phyloP scores from a whole-genome alignment of 2,888 invertebrate genomes.

The Harpalus rubripes region DNA sequence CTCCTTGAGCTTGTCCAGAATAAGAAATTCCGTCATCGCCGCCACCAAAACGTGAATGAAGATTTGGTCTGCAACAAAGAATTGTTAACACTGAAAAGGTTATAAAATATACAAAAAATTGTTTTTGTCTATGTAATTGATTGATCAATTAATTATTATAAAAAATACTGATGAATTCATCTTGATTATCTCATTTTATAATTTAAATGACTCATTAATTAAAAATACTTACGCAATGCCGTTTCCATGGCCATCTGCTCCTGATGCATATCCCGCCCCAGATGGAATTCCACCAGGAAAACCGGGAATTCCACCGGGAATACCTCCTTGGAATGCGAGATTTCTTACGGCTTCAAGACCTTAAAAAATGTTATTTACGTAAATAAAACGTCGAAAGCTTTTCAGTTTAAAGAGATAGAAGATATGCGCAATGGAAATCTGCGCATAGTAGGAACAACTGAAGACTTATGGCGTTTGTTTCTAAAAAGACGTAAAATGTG shows the following conservation, averaged over 20 bases:
- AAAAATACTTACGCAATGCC: constrained; percentile 63
- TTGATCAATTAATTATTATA: not conserved
- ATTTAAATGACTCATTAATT: not conserved
- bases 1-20: constrained; percentile 76
- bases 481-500: too few relatives aligned
- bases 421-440: too few relatives aligned
- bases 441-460: too few relatives aligned
- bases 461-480: too few relatives aligned
- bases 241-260: constrained; percentile 65
- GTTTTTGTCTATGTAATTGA: too few relatives aligned
- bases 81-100: not conserved
- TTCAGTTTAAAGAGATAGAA: too few relatives aligned
- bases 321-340: constrained; percentile 13
- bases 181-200: not conserved
- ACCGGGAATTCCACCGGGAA: constrained; percentile 66
- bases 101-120: not conserved
- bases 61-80: constrained; percentile 72
- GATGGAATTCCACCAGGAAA: constrained; percentile 58
- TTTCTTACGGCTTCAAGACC: constrained; percentile 50
- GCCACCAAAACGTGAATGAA: constrained; percentile 77
- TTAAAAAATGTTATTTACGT: constrained; percentile 5
- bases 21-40: constrained; percentile 75
- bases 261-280: constrained; percentile 52
- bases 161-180: not conserved
- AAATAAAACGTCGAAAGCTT: too few relatives aligned